Evolutionary conservation across 1,140 invertebrate genomes (phyloP), one percentile per base, ranked within the genome.

Genomic region (Polypedilum vanderplanki): DNA sequence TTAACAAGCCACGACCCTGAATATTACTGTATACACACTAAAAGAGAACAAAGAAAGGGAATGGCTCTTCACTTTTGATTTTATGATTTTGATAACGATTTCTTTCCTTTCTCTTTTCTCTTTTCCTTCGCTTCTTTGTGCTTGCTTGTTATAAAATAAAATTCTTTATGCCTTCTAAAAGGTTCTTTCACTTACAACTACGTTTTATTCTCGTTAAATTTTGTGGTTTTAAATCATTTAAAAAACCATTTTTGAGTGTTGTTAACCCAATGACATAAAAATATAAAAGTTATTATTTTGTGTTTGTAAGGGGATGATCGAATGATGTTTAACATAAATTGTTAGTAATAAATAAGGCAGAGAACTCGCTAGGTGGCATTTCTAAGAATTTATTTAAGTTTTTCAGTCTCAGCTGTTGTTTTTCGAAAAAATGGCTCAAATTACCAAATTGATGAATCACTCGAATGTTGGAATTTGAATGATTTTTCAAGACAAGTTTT

Each of bases 1-100:
- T 70, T 70, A 70, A 70, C 46, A 57, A 57, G 46, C 46, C 46
- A 57, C 46, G 46, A 57, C 46, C 46, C 46, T 57, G 46, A 57
- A 57, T 46, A 46, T 46, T 46, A 57, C 46, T n/a, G 46, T n/a
- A 57, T 12, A 57, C 15, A 57, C 12, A 57, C 4, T 12, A 57
- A 57, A 57, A 15, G 15, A 57, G 46, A 57, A 57, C 46, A 57
- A 57, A 57, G 46, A 57, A 57, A 57, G 46, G 46, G 46, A 57
- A 57, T 57, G 46, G 46, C 46, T 33, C 24, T 33, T 33, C 24
- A 33, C 24, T 57, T 57, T 12, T 57, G 46, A 57, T 57, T 57
- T 57, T 57, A 57, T 57, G 46, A 57, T 57, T 57, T 57, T 57
- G 46, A 57, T 57, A 57, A 57, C 46, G 9, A 57, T 57, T 57